Evolutionary conservation across 92 coral and sea anemone species (phyloP), one percentile per base, ranked within the genome.

Genomic region (Umimayanthus kanabou): DNA sequence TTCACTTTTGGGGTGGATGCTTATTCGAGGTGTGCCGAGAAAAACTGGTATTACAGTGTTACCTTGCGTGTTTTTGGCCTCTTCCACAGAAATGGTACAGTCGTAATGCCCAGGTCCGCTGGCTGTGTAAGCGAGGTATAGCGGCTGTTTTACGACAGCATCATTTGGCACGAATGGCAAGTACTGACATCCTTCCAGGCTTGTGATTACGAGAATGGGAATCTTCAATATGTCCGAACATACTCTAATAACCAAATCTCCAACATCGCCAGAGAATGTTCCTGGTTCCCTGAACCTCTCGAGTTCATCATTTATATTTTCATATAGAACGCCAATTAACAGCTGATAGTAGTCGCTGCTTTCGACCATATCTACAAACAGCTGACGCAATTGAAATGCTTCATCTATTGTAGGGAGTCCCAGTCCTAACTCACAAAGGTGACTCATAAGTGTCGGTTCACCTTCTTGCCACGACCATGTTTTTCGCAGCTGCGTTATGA

Each of bases 161-260:
- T 85, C 80, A 8, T 49, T 86, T 4, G 92, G 89, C 40, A 85
- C 85, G 42, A 85, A 85, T 77, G 92, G 92, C 22, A 90, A 75
- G 50, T 23, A 79, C 16, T 57, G 80, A 28, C 72, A n/a, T 73
- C 89, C 89, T 5, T 2, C 14, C 45, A 80, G 25, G 42, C 72
- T 85, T 15, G 81, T 69, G 30, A 87, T 47, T 11, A 83, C 86
- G 33, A 91, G 22, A 9, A 91, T 83, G 28, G 93, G 88, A 39
- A 88, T 25, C 42, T 53, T 30, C 8, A 91, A 79, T 8, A 91
- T 25, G 69, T 91, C 90, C 10, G 93, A 66, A 57, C 93, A 91
- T 7, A 88, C 93, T 84, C 83, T 88, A 6, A 84, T 83, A 6
- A 88, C 80, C 37, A 87, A 80, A 50, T 90, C 89, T 61, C 89